Base-by-base conservation (phyloP, 2,113 vertebrate species). In the Desmodus rotundus region DNA sequence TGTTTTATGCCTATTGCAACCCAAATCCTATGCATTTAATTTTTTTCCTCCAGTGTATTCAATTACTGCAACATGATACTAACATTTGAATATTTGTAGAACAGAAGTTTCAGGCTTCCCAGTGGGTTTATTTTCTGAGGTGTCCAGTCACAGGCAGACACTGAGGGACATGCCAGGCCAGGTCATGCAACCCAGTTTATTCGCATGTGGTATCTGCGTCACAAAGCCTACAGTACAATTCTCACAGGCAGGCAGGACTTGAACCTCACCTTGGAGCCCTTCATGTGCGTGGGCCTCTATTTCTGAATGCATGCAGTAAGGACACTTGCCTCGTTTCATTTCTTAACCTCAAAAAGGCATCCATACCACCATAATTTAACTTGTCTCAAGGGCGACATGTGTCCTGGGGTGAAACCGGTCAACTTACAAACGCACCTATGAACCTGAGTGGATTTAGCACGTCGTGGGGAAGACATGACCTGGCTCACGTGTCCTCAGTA, bases 161-260 rank as follows among this genome's bases (percentile, higher is more conserved):
- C 12, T 10, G 28, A 77, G 24, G 3, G 2, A 67, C 19, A 2
- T 28, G 8, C 0, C 6, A 10, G 43, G 7, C 20, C 41, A 9
- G 31, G 3, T 24, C 56, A 11, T 36, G 19, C 5, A 26, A 28
- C 4, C 3, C 63, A 9, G 5, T 14, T 31, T 81, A 24, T 43
- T 47, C 13, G 24, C 56, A 33, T 6, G 28, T 14, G 4, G 0
- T 61, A 13, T 67, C 3, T 2, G 8, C 4, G 13, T 33, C 26
- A 9, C 13, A 77, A 52, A 52, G 1, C 31, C 41, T 12, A 33
- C 4, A 33, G 2, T 52, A 0, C 50, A 45, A n/a, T 47, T 33
- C 1, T 74, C 36, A 14, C 1, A 19, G 0, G 12, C 1, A 3
- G 43, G n/a, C 31, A 58, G 45, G 77, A 54, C 54, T 47, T 61